Evolutionary conservation across 2,888 invertebrate genomes (phyloP).

Genomic region (Phania funesta): DNA sequence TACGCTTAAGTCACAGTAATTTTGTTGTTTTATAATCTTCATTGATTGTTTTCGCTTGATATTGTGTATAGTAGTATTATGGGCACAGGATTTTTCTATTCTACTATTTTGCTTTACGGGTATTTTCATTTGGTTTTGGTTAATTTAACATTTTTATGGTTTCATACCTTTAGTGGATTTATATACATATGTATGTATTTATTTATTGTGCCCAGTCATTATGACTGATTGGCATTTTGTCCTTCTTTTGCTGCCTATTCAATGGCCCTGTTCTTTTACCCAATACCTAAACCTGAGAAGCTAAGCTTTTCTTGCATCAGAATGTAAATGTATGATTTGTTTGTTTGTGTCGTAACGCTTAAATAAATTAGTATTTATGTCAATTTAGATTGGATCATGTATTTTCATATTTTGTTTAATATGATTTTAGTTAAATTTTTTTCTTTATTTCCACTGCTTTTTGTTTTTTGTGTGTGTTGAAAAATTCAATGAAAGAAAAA

Average conservation of each 20-base stretch:
- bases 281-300: background rate
- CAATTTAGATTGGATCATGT: no score
- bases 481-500: background rate
- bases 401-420: no score
- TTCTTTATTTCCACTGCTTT: slow-evolving; percentile 5
- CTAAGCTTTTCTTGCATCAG: background rate
- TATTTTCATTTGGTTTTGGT: slow-evolving; percentile 60
- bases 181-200: background rate
- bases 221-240: background rate
- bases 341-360: no score
- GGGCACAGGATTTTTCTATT: background rate
- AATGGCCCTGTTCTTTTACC: slow-evolving; percentile 21
- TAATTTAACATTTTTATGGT: slow-evolving; percentile 70
- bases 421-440: background rate
- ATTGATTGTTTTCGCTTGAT: slow-evolving; percentile 48
- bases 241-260: background rate
- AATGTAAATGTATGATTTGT: no score
- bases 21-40: slow-evolving; percentile 45
- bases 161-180: slow-evolving; percentile 59
- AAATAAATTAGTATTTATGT: no score
- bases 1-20: background rate
- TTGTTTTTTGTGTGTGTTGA: slow-evolving; percentile 14
- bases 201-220: background rate
- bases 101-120: slow-evolving; percentile 9
- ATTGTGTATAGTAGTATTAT: background rate